These are phyloP conservation scores for Thecophora atra DNA, from an alignment of 2,888 invertebrate species.

Conservation along the genomic window DNA sequence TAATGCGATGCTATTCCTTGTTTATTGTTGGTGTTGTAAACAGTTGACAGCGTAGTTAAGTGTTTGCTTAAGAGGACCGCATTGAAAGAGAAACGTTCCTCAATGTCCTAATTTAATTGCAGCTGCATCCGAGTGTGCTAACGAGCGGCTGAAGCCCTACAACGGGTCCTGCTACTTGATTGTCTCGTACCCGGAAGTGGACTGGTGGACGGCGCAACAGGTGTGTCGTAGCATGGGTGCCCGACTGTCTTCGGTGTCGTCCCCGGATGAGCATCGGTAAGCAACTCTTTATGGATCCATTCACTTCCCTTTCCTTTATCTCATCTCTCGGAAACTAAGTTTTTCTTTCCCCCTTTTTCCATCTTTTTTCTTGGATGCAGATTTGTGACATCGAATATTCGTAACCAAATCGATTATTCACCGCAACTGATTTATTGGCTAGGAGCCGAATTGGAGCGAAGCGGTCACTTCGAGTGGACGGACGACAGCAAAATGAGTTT, in stretches of 20 bases:
- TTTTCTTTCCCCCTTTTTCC: slow-evolving; percentile 22
- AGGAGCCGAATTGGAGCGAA: slow-evolving; percentile 69
- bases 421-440: slow-evolving; percentile 80
- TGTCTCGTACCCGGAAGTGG: slow-evolving; percentile 79
- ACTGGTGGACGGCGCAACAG: slow-evolving; percentile 76
- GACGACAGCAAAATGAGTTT: slow-evolving; percentile 73
- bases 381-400: slow-evolving; percentile 75
- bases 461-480: slow-evolving; percentile 71
- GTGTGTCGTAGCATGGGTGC: slow-evolving; percentile 79
- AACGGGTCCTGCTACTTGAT: slow-evolving; percentile 80
- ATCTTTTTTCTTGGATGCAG: slow-evolving; percentile 43
- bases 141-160: slow-evolving; percentile 75
- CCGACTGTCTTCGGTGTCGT: slow-evolving; percentile 75
- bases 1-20: not conserved
- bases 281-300: no score
- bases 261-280: slow-evolving; percentile 73
- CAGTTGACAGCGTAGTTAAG: no score
- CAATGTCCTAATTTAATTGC: slow-evolving; percentile 42
- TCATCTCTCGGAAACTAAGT: not conserved
- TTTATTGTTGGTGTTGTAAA: no score
- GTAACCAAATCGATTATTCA: slow-evolving; percentile 76
- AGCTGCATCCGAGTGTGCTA: slow-evolving; percentile 76
- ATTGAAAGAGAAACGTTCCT: no score
- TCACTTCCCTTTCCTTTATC: no score
- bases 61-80: no score